Percentiles rank a stretch among this genome's conserved stretches.
These are phyloP conservation scores for Madoqua kirkii DNA, from an alignment of 2,113 vertebrate genomes.

Conservation along the genomic window DNA sequence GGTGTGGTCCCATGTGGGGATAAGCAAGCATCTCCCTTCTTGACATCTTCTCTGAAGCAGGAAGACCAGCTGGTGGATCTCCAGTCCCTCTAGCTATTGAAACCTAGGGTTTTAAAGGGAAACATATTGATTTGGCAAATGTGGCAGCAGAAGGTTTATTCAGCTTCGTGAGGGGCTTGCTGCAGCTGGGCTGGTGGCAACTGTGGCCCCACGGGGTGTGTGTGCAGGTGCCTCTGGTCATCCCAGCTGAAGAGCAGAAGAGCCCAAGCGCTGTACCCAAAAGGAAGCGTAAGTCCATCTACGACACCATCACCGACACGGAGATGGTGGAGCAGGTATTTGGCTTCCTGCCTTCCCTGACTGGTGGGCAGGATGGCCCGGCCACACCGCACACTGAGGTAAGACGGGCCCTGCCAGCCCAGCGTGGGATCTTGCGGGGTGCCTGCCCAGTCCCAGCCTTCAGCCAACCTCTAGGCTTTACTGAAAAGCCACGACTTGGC, in stretches of 20 bases:
- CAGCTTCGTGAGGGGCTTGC: background rate
- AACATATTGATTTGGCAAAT: background rate
- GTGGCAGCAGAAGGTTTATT: background rate
- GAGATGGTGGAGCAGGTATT: conserved; percentile 95
- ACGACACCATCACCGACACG: conserved; percentile 81
- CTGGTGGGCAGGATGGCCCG: conserved; percentile 87
- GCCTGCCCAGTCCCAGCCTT: background rate
- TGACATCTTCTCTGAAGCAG: background rate
- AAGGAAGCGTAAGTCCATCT: conserved; percentile 76
- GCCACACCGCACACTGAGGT: conserved; percentile 87
- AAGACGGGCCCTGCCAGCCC: background rate
- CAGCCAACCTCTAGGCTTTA: background rate
- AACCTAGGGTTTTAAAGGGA: background rate
- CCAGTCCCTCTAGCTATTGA: background rate
- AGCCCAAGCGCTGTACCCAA: conserved; percentile 63
- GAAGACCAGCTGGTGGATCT: background rate
- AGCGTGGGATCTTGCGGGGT: background rate
- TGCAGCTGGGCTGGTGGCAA: background rate
- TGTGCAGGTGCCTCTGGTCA: conserved; percentile 78
- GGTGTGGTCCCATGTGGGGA: background rate
- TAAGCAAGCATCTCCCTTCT: background rate
- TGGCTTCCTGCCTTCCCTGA: conserved; percentile 88
- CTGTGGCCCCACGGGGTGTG: background rate
- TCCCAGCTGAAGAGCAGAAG: conserved; percentile 72
- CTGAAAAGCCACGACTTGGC: background rate